phyloP scores from a whole-genome alignment of 1,140 invertebrate species.

The Heliconius hewitsoni region DNA sequence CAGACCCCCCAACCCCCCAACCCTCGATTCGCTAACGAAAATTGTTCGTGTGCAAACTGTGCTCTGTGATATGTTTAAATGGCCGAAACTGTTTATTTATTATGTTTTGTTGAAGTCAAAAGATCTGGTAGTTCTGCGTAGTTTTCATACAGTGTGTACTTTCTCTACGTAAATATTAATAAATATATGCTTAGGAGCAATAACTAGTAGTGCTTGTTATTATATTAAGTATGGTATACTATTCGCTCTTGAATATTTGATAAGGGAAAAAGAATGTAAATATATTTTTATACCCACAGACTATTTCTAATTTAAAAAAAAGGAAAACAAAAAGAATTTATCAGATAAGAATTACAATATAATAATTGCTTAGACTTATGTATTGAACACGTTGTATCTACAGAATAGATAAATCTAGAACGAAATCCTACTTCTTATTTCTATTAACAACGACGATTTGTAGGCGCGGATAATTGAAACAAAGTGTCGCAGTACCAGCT shows the following conservation, averaged over 20 bases:
- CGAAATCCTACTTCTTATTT: not conserved
- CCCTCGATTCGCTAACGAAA: constrained; percentile 67
- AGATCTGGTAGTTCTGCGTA: not conserved
- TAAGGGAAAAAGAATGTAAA: no score
- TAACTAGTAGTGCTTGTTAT: no score
- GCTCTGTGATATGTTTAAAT: constrained; percentile 38
- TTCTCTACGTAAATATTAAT: no score
- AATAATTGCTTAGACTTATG: no score
- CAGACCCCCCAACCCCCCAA: constrained; percentile 45
- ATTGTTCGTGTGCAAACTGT: constrained; percentile 47
- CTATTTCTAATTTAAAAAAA: no score
- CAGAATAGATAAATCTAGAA: not conserved
- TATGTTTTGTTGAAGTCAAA: not conserved
- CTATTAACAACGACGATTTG: constrained; percentile 13
- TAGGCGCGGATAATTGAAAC: constrained; percentile 7
- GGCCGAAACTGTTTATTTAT: constrained; percentile 17
- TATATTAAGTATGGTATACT: no score
- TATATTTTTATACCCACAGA: no score
- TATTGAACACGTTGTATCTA: not conserved
- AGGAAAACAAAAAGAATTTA: no score
- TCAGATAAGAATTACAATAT: no score
- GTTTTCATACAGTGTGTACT: no score
- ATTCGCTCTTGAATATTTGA: no score
- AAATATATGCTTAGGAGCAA: no score
- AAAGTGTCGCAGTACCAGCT: not conserved